phyloP scores from a whole-genome alignment of 1,140 invertebrate genomes.

The Papilio xuthus region DNA sequence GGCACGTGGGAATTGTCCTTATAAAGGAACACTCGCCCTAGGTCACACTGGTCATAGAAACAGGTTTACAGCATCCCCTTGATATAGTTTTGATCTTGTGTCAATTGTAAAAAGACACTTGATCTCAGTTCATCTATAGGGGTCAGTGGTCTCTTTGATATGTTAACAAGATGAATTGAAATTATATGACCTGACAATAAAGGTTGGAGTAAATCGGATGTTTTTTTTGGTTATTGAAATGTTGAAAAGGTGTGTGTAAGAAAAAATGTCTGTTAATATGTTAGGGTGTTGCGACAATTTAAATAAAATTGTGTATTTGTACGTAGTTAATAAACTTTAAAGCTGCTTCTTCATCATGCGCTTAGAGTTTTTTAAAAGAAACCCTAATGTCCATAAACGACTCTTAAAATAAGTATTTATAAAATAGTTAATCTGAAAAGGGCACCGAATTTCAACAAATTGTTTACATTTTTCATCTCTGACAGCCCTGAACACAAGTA shows the following conservation, averaged over 20 bases:
- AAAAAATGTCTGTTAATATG: neutral
- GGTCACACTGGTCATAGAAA: constrained; percentile 37
- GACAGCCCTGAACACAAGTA: constrained; percentile 60
- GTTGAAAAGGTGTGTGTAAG: neutral
- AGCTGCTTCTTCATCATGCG: neutral
- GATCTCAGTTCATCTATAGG: constrained; percentile 2
- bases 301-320: neutral
- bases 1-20: constrained; percentile 31
- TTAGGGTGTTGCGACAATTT: neutral
- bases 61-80: constrained; percentile 49
- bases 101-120: constrained; percentile 10
- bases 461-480: constrained; percentile 19
- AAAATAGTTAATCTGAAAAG: too few relatives aligned
- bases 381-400: neutral
- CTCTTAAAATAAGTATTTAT: neutral
- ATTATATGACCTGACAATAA: constrained; percentile 31
- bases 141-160: constrained; percentile 1
- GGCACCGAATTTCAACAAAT: neutral
- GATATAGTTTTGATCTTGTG: constrained; percentile 63
- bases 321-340: neutral
- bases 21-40: constrained; percentile 28
- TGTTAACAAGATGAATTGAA: constrained; percentile 13
- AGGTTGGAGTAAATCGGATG: neutral
- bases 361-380: neutral
- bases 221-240: neutral